Evolutionary conservation across 2,888 invertebrate genomes (phyloP).

Genomic region (Boloria euphrosyne): DNA sequence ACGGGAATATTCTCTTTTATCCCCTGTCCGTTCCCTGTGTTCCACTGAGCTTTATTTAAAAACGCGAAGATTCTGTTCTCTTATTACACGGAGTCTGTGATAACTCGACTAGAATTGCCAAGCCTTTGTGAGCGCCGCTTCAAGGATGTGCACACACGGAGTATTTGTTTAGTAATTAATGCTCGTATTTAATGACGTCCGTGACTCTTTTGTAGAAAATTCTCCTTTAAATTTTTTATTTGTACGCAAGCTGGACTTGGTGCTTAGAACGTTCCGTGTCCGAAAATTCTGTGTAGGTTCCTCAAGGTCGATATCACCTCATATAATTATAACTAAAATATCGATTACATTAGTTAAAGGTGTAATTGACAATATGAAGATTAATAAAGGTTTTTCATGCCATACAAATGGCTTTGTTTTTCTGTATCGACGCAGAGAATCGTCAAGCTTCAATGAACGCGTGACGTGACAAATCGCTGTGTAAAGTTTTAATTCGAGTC

Average conservation of each 20-base stretch:
- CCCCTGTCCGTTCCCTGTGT: slow-evolving; percentile 43
- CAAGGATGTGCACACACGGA: slow-evolving; percentile 38
- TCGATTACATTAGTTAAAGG: background rate
- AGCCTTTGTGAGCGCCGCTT: slow-evolving; percentile 46
- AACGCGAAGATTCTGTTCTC: slow-evolving; percentile 47
- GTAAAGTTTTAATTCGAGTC: slow-evolving; percentile 72
- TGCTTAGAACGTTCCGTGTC: slow-evolving; percentile 20
- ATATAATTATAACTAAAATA: background rate
- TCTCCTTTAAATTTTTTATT: slow-evolving; percentile 34
- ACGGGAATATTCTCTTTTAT: slow-evolving; percentile 56
- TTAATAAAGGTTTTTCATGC: slow-evolving; percentile 11
- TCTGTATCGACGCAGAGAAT: slow-evolving; percentile 47
- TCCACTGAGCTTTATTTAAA: slow-evolving; percentile 57
- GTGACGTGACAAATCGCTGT: slow-evolving; percentile 59
- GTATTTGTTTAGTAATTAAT: slow-evolving; percentile 44
- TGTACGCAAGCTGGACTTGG: slow-evolving; percentile 28
- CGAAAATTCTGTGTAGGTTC: background rate
- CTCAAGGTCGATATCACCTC: background rate
- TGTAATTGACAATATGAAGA: slow-evolving; percentile 1
- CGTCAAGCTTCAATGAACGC: slow-evolving; percentile 60
- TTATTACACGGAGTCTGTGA: slow-evolving; percentile 51
- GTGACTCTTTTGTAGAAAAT: slow-evolving; percentile 38
- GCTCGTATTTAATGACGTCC: slow-evolving; percentile 42
- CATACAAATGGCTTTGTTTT: slow-evolving; percentile 31
- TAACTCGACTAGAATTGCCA: slow-evolving; percentile 54